Evolutionary conservation across 2,113 vertebrate species (phyloP).

Genomic region (Cynopterus brachyotis): DNA sequence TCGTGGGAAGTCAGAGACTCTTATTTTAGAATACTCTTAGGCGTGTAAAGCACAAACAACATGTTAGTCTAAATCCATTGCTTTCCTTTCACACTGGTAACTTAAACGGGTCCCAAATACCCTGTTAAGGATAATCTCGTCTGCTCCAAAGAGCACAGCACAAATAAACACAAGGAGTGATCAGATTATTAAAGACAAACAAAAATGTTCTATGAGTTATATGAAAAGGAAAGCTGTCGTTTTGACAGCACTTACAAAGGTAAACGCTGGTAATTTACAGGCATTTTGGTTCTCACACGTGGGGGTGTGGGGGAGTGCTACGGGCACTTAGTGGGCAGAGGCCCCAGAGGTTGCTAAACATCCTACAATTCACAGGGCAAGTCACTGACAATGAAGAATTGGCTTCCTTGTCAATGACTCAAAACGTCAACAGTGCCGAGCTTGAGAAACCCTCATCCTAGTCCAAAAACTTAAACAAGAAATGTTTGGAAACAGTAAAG

Average conservation of each 20-base stretch:
- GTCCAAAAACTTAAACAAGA: slow-evolving; percentile 75
- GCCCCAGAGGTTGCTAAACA: not conserved
- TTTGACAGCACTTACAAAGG: slow-evolving; percentile 18
- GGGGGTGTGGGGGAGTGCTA: not conserved
- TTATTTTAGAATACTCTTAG: not conserved
- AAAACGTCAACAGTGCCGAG: not conserved
- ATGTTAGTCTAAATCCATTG: not conserved
- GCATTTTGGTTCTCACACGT: not conserved
- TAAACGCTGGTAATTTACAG: not conserved
- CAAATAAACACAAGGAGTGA: slow-evolving; percentile 40
- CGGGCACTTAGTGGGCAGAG: not conserved
- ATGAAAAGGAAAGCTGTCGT: not conserved
- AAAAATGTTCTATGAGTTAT: not conserved
- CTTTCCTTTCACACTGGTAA: not conserved
- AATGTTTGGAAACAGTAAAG: slow-evolving; percentile 75
- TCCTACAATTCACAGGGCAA: not conserved
- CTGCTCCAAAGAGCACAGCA: not conserved
- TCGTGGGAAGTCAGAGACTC: not conserved
- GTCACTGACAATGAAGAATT: not conserved
- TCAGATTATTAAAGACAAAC: slow-evolving; percentile 32
- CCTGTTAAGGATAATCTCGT: not conserved
- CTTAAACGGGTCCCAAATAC: not conserved
- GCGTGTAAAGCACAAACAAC: slow-evolving; percentile 20
- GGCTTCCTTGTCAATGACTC: not conserved
- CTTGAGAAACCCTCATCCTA: not conserved